Conservation (phyloP, 2,797 vertebrate genomes). For the Lithobates sylvaticus region DNA sequence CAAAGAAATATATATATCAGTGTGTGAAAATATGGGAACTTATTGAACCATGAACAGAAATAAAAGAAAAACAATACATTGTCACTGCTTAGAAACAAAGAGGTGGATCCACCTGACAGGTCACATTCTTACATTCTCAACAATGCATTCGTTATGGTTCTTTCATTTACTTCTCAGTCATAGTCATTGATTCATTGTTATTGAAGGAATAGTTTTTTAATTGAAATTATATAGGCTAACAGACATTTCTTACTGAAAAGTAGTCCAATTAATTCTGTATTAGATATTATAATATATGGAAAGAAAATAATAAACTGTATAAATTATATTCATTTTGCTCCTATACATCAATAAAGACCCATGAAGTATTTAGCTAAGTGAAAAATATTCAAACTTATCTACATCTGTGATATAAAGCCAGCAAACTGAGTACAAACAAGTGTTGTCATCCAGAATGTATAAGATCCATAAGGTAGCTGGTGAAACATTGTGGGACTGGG, state of each 20-base stretch:
- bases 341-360: no score
- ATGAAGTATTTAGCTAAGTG: no score
- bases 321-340: no score
- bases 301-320: no score
- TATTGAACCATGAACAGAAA: conserved; percentile 67
- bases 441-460: no score
- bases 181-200: neutral
- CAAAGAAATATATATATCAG: conserved; percentile 60
- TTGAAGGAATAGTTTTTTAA: neutral
- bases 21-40: conserved; percentile 52
- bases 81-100: conserved; percentile 85
- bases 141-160: conserved; percentile 72
- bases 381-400: no score
- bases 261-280: no score
- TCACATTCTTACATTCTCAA: conserved; percentile 76
- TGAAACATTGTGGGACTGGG: no score
- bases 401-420: no score
- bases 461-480: no score
- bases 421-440: no score
- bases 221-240: neutral
- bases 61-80: conserved; percentile 77
- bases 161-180: conserved; percentile 64
- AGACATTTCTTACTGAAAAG: neutral
- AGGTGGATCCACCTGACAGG: conserved; percentile 74
- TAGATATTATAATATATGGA: no score